A percentile compares a stretch with the other conserved stretches of the same genome.
These are phyloP conservation scores for Sthenelais limicola DNA, from an alignment of 2,888 invertebrate species.

Conservation along the genomic window DNA sequence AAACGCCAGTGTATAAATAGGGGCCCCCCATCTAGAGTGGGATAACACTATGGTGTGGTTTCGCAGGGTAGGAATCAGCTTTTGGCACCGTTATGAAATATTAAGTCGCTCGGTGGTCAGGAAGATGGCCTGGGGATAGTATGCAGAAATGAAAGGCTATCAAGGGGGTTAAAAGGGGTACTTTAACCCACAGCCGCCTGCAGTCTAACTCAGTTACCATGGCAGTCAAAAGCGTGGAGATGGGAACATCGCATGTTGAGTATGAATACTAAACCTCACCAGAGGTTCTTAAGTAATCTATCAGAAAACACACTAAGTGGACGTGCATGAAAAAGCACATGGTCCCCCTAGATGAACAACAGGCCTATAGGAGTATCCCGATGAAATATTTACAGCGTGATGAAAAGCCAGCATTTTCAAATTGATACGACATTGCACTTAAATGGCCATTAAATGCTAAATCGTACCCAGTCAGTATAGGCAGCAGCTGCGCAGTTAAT, in stretches of 20 bases:
- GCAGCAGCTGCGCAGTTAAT: too few species aligned
- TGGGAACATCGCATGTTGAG: constrained; percentile 28
- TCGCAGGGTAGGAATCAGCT: too few species aligned
- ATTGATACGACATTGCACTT: too few species aligned
- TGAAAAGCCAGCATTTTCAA: too few species aligned
- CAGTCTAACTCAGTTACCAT: constrained; percentile 27
- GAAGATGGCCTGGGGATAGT: constrained; percentile 16
- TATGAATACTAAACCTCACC: background rate
- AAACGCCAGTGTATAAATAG: too few species aligned
- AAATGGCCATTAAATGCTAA: too few species aligned
- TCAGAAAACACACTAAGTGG: constrained; percentile 27
- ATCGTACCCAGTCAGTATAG: too few species aligned
- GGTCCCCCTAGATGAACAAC: too few species aligned
- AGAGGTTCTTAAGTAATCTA: constrained; percentile 37
- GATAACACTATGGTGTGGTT: too few species aligned
- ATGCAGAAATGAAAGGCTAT: constrained; percentile 23
- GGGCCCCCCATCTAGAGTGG: background rate
- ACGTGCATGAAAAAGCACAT: constrained; percentile 25
- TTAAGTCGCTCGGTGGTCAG: background rate
- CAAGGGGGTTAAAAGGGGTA: constrained; percentile 34
- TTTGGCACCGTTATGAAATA: too few species aligned
- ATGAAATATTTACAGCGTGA: too few species aligned
- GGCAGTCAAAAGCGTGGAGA: constrained; percentile 4
- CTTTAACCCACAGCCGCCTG: constrained; percentile 16
- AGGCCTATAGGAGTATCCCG: too few species aligned